A percentile compares a stretch with the other conserved stretches of the same genome.
phyloP scores from a whole-genome alignment of 2,113 vertebrate genomes.

The Callaeas wilsoni region DNA sequence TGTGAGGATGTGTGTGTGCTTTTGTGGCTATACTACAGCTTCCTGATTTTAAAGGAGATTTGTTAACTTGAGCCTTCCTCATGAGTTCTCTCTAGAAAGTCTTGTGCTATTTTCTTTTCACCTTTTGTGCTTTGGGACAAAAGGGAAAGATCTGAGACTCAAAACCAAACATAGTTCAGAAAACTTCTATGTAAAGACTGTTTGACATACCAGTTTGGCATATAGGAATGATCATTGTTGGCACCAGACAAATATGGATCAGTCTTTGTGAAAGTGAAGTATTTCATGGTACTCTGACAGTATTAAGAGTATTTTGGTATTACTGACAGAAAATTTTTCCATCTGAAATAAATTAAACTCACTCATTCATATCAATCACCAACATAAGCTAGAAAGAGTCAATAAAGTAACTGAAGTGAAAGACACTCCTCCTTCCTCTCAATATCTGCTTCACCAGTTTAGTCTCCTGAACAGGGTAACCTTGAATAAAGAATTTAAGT shows the following conservation, averaged over 20 bases:
- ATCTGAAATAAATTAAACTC: neutral
- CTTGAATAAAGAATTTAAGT: neutral
- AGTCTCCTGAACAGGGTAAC: neutral
- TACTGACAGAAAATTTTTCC: neutral
- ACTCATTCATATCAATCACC: neutral
- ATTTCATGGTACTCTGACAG: neutral
- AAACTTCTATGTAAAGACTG: fast-evolving
- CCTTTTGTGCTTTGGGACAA: neutral
- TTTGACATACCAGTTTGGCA: neutral
- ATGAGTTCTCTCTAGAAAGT: neutral
- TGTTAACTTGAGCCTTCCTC: neutral
- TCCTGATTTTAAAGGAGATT: neutral
- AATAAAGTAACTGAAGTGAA: neutral
- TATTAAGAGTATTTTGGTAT: neutral
- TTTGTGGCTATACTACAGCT: neutral
- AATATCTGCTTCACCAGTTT: neutral
- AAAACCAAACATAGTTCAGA: neutral
- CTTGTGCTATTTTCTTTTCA: neutral
- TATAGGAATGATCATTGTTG: neutral
- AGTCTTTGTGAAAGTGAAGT: neutral
- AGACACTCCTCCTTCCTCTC: neutral
- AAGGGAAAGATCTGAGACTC: neutral
- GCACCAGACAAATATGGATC: neutral
- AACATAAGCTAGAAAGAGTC: neutral
- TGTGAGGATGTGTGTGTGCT: neutral